Evolutionary conservation across 2,113 vertebrate species (phyloP).

Genomic region (Hirundichthys speculiger): DNA sequence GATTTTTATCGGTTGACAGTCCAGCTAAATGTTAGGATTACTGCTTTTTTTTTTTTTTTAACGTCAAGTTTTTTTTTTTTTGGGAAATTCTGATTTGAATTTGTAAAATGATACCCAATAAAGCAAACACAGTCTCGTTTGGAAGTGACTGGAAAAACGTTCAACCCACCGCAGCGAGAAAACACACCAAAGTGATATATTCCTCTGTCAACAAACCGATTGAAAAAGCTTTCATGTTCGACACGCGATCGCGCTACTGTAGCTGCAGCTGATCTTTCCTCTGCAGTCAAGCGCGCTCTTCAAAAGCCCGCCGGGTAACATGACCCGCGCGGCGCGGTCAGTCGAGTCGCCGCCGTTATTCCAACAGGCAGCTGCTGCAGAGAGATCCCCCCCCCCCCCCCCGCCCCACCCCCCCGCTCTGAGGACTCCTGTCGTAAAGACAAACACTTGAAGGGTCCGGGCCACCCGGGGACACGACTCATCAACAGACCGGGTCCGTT

Average conservation of each 20-base stretch:
- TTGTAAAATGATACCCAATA: too few relatives aligned
- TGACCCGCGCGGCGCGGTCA: too few relatives aligned
- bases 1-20: too few relatives aligned
- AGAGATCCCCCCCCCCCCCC: conserved; percentile 27
- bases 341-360: conserved; percentile 71
- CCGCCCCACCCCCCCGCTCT: conserved; percentile 34
- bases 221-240: conserved; percentile 49
- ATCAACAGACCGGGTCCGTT: too few relatives aligned
- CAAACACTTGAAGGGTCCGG: conserved; percentile 42
- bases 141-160: conserved; percentile 18
- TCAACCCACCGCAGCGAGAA: background rate
- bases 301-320: conserved; percentile 68
- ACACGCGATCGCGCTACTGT: conserved; percentile 56
- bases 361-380: conserved; percentile 74
- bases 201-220: conserved; percentile 49
- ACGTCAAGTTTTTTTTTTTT: too few relatives aligned
- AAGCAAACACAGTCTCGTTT: too few relatives aligned
- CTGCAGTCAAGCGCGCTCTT: conserved; percentile 50
- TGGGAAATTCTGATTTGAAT: too few relatives aligned
- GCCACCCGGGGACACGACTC: conserved; percentile 44
- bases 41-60: too few relatives aligned
- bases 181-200: background rate
- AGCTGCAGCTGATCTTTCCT: conserved; percentile 51
- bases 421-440: conserved; percentile 56
- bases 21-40: too few relatives aligned